These are phyloP conservation scores for Saimiri boliviensis DNA, from an alignment of 2,113 vertebrate genomes.

Conservation along the genomic window DNA sequence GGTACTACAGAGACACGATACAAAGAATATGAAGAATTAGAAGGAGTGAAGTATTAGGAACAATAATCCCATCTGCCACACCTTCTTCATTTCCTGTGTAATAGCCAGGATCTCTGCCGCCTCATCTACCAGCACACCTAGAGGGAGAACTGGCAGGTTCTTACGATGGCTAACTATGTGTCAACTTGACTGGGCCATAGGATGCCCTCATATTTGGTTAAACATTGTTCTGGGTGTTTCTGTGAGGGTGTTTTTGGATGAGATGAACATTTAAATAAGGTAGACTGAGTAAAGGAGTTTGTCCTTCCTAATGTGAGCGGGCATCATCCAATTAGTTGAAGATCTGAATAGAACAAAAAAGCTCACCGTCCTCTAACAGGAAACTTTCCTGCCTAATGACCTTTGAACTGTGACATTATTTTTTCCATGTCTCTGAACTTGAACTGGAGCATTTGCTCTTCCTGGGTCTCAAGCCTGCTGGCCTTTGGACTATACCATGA, in stretches of 20 bases:
- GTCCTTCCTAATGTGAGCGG: neutral
- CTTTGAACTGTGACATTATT: too few relatives aligned
- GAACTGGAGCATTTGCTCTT: neutral
- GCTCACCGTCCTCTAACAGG: neutral
- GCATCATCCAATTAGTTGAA: neutral
- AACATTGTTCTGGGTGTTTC: neutral
- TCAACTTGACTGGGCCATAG: neutral
- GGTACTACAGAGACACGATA: neutral
- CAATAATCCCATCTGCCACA: neutral
- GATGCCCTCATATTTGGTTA: neutral
- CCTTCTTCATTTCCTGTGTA: neutral
- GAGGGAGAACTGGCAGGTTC: neutral
- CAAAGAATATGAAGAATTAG: neutral
- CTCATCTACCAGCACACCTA: neutral
- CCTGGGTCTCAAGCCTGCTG: neutral
- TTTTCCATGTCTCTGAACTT: neutral
- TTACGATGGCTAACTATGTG: neutral
- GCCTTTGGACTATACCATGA: neutral
- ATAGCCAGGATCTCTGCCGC: neutral
- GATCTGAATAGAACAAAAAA: neutral
- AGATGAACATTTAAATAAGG: neutral
- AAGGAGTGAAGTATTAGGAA: neutral
- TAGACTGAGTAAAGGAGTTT: neutral
- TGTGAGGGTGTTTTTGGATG: neutral
- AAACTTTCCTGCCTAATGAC: neutral